Conservation (phyloP, 2,113 vertebrate species). For the Anhinga anhinga region DNA sequence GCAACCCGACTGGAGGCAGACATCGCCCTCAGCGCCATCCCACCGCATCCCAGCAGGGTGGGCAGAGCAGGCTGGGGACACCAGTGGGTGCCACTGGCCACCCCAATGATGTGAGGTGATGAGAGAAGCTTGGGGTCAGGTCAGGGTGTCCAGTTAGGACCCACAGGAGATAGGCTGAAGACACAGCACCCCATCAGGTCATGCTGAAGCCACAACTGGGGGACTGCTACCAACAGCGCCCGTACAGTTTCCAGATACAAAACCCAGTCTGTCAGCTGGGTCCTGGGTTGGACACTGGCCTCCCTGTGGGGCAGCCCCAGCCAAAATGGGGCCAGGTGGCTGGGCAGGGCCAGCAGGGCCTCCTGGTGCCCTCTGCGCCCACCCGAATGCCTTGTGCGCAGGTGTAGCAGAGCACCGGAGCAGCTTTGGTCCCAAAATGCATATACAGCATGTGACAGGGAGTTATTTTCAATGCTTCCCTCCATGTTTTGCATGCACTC, state of each 20-base stretch:
- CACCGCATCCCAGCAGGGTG: background rate
- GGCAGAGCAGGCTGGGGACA: background rate
- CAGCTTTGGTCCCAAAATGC: background rate
- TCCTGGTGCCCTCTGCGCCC: background rate
- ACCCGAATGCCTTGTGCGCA: background rate
- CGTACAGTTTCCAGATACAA: background rate
- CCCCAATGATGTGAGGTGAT: background rate
- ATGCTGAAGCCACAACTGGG: background rate
- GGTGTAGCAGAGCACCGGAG: background rate
- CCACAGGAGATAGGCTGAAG: background rate
- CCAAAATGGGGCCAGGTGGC: background rate
- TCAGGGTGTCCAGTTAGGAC: background rate
- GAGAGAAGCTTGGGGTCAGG: background rate
- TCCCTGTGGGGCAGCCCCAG: background rate
- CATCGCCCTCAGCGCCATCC: background rate
- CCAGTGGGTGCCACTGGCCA: fast-evolving
- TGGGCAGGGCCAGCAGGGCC: background rate
- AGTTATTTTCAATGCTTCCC: background rate
- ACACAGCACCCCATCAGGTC: fast-evolving
- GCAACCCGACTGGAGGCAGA: background rate
- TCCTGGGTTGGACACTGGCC: background rate
- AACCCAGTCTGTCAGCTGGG: background rate
- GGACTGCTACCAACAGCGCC: background rate
- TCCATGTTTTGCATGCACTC: background rate
- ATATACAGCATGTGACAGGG: no score